These are phyloP conservation scores for Metridium senile DNA, from an alignment of 92 coral and sea anemone genomes.

Conservation along the genomic window DNA sequence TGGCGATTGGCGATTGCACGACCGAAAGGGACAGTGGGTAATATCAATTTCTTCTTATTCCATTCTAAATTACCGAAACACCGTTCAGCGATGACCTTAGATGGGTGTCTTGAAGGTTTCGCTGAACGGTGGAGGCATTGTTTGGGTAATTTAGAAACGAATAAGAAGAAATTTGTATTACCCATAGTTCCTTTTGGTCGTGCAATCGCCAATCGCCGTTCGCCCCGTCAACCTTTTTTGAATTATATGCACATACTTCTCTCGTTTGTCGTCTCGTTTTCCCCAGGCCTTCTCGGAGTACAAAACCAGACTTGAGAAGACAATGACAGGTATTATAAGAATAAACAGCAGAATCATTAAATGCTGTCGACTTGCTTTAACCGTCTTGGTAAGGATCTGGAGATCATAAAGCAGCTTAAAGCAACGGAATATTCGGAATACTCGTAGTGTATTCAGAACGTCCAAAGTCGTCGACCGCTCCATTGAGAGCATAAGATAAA, in stretches of 20 bases:
- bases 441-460: slow-evolving; percentile 78
- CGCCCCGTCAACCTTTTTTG: background rate
- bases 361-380: slow-evolving; percentile 93
- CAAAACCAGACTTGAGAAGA: slow-evolving; percentile 82
- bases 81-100: no score
- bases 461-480: slow-evolving; percentile 64
- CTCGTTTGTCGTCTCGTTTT: slow-evolving; percentile 29
- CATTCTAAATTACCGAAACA: no score
- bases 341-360: slow-evolving; percentile 76
- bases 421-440: slow-evolving; percentile 87
- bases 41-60: no score
- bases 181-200: no score
- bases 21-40: no score
- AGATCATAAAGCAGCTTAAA: slow-evolving; percentile 93
- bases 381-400: slow-evolving; percentile 90
- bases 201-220: no score
- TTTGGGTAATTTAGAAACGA: no score
- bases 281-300: slow-evolving; percentile 73
- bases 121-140: no score
- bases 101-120: no score
- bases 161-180: no score
- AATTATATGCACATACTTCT: background rate
- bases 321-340: slow-evolving; percentile 87
- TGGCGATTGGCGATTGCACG: no score
- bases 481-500: slow-evolving; percentile 76